Base-by-base conservation (phyloP, 2,113 vertebrate genomes). In the Corythoichthys haematopterus region DNA sequence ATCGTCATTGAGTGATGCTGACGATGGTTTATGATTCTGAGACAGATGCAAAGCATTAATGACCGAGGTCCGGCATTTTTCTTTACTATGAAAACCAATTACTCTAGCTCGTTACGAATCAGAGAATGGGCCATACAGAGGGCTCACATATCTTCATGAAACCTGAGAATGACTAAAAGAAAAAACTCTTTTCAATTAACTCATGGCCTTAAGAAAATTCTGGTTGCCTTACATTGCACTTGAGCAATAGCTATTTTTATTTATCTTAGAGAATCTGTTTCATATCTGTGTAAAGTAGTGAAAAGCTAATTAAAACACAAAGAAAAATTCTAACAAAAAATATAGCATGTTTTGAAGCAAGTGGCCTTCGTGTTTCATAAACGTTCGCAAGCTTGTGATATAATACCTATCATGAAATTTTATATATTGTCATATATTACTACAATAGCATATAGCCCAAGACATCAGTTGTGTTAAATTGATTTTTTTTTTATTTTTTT, bases 1-100 rank as follows among this genome's bases (percentile, higher is more conserved):
- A 52, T 71, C 43, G 8, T 48, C 46, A n/a, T 56, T 52, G 46
- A 37, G 20, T 14, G 12, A 59, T 51, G 14, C 66, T 47, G 37
- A 38, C 56, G 63, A 58, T 51, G 47, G 46, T 4, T 15, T 64
- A 28, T 61, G 58, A 36, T 51, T 69, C 40, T 68, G 58, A 52
- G 62, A 52, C 40, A 72, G 36, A 45, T 35, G 33, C 7, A 71
- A 14, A 62, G 15, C 43, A 55, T 71, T 69, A 33, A 10, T 35
- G 43, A 63, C 28, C 58, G 38, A 75, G 36, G 46, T 69, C 12
- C 48, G 57, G 15, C 68, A 48, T 62, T n/a, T 55, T 59, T 69
- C 8, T 43, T 47, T 14, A 20, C n/a, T 66, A 4, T 37, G 43
- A 55, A 50, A 55, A 66, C 37, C 2, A 64, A 51, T 47, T 38